phyloP scores from a whole-genome alignment of 92 coral and sea anemone genomes.

The Porites divaricata region DNA sequence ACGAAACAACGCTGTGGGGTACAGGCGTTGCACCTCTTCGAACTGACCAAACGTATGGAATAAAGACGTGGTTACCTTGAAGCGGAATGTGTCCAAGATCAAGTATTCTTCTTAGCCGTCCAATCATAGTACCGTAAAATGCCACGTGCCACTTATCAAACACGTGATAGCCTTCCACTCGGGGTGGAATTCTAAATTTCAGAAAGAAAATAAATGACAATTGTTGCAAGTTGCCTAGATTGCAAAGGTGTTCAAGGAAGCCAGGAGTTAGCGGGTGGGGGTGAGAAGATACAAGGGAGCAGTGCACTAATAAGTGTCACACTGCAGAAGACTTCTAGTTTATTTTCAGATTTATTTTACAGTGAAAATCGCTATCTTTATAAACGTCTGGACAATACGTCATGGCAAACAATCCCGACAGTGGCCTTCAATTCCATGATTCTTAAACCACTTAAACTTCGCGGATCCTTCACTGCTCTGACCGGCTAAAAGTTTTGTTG shows the following conservation, averaged over 20 bases:
- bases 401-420: too few relatives aligned
- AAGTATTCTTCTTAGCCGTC: constrained; percentile 88
- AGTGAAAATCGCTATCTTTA: too few relatives aligned
- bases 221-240: not conserved
- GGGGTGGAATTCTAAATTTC: constrained; percentile 83
- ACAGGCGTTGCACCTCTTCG: not conserved
- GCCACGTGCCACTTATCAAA: constrained; percentile 92
- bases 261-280: too few relatives aligned
- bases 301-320: too few relatives aligned
- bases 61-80: constrained; percentile 55
- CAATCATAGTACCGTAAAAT: constrained; percentile 84
- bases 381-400: too few relatives aligned
- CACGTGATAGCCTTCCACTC: constrained; percentile 72
- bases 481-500: too few relatives aligned
- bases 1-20: not conserved
- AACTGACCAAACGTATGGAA: not conserved
- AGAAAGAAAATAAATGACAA: not conserved
- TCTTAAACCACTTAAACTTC: too few relatives aligned
- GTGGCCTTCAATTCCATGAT: too few relatives aligned
- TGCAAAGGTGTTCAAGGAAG: not conserved
- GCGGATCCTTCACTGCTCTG: too few relatives aligned
- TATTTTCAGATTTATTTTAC: too few relatives aligned
- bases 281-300: too few relatives aligned
- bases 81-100: constrained; percentile 90
- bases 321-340: too few relatives aligned